These are phyloP conservation scores for Hoplodrina ambigua DNA, from an alignment of 2,888 invertebrate genomes.

Conservation along the genomic window DNA sequence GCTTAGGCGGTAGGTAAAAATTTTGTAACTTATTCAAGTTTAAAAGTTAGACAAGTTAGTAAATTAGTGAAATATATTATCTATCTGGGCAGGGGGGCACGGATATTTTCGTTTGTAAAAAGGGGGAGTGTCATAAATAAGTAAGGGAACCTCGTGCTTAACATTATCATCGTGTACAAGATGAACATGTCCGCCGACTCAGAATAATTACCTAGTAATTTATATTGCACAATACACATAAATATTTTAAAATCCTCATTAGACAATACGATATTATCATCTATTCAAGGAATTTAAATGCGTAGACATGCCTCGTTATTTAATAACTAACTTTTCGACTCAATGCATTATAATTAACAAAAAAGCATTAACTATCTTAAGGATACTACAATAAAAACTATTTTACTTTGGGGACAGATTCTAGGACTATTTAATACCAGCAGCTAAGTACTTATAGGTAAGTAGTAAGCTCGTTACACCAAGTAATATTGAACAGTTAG, in stretches of 20 bases:
- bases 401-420: conserved; percentile 22
- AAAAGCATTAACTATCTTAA: background rate
- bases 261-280: conserved; percentile 2
- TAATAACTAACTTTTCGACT: conserved; percentile 3
- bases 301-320: background rate
- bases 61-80: too few relatives aligned
- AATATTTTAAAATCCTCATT: background rate
- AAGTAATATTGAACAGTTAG: conserved; percentile 8
- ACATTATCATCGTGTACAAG: background rate
- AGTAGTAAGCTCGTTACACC: background rate
- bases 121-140: too few relatives aligned
- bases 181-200: conserved; percentile 20
- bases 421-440: background rate
- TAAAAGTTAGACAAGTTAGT: too few relatives aligned
- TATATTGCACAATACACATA: conserved; percentile 11
- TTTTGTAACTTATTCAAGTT: too few relatives aligned
- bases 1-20: too few relatives aligned
- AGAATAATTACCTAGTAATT: conserved; percentile 22
- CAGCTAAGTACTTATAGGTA: conserved; percentile 1
- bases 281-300: conserved; percentile 9
- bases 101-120: too few relatives aligned
- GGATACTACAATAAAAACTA: conserved; percentile 4
- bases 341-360: background rate
- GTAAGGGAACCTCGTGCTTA: too few relatives aligned
- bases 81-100: too few relatives aligned